A percentile compares a stretch with the other conserved stretches of the same genome.
Evolutionary conservation across 2,113 vertebrate species (phyloP).

Genomic region (Taxidea taxus): DNA sequence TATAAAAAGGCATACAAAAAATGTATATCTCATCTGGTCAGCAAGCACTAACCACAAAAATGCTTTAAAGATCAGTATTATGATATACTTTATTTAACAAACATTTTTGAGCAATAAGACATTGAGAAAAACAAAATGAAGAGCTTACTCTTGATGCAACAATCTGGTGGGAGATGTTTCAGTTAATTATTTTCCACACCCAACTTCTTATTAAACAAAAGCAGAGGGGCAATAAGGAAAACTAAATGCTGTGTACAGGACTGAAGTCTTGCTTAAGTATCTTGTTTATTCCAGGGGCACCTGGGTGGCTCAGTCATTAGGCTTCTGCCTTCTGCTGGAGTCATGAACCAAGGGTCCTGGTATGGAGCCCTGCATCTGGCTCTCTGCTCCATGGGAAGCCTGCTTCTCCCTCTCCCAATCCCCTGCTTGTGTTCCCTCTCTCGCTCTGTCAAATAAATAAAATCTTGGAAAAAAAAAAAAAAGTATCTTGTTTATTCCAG

Average conservation of each 20-base stretch:
- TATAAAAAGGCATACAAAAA: background rate
- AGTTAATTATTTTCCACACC: background rate
- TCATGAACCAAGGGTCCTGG: too few relatives aligned
- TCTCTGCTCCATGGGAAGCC: too few relatives aligned
- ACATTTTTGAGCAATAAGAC: background rate
- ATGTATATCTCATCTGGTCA: background rate
- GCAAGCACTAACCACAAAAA: background rate
- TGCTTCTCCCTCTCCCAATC: too few relatives aligned
- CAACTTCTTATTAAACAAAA: background rate
- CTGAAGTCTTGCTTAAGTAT: background rate
- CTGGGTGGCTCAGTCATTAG: too few relatives aligned
- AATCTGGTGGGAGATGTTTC: background rate
- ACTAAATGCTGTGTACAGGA: background rate
- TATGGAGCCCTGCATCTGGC: too few relatives aligned
- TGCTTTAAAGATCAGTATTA: background rate
- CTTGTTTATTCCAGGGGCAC: background rate
- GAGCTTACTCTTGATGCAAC: background rate
- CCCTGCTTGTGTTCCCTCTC: too few relatives aligned
- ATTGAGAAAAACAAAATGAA: background rate
- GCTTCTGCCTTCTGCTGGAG: too few relatives aligned
- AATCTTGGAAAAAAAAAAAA: too few relatives aligned
- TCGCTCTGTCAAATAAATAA: too few relatives aligned
- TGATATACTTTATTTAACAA: background rate
- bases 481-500: background rate
- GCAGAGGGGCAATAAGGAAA: background rate